Percentiles rank a stretch among this genome's conserved stretches.
phyloP scores from a whole-genome alignment of 2,113 vertebrate genomes.

The Panthera leo region DNA sequence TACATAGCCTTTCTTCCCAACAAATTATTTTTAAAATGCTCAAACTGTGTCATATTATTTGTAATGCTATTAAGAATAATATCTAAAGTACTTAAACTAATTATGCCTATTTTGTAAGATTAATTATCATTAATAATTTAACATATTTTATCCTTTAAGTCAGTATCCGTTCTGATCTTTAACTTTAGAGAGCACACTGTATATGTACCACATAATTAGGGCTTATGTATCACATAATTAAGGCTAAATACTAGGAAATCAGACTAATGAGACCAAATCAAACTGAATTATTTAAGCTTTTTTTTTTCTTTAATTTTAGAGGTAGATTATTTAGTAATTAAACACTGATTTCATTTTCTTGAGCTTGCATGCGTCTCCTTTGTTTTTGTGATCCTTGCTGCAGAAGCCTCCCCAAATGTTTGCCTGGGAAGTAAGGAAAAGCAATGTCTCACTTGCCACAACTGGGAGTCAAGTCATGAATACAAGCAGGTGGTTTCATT shows the following conservation, averaged over 20 bases:
- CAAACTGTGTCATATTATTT: constrained; percentile 83
- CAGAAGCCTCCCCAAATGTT: constrained; percentile 65
- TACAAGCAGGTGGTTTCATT: background rate
- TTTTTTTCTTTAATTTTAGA: constrained; percentile 84
- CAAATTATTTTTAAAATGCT: constrained; percentile 79
- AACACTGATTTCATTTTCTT: constrained; percentile 85
- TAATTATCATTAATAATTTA: constrained; percentile 93
- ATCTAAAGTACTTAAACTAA: constrained; percentile 89
- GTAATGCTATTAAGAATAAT: constrained; percentile 86
- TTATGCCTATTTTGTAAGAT: constrained; percentile 90
- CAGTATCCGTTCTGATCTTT: constrained; percentile 91
- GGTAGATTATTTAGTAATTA: constrained; percentile 88
- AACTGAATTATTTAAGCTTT: constrained; percentile 91
- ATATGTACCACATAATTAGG: constrained; percentile 89
- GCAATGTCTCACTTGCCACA: background rate
- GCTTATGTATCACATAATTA: constrained; percentile 91
- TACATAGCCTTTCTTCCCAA: background rate
- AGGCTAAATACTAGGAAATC: constrained; percentile 92
- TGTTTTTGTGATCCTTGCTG: constrained; percentile 51
- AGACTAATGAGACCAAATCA: constrained; percentile 91
- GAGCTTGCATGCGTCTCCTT: constrained; percentile 71
- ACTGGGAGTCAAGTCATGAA: background rate
- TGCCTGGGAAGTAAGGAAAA: background rate
- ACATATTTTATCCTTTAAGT: constrained; percentile 91
- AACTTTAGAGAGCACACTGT: constrained; percentile 89